Percentiles rank a stretch among this genome's conserved stretches.
Evolutionary conservation across 2,888 invertebrate species (phyloP).

Genomic region (Anoplius nigerrimus): DNA sequence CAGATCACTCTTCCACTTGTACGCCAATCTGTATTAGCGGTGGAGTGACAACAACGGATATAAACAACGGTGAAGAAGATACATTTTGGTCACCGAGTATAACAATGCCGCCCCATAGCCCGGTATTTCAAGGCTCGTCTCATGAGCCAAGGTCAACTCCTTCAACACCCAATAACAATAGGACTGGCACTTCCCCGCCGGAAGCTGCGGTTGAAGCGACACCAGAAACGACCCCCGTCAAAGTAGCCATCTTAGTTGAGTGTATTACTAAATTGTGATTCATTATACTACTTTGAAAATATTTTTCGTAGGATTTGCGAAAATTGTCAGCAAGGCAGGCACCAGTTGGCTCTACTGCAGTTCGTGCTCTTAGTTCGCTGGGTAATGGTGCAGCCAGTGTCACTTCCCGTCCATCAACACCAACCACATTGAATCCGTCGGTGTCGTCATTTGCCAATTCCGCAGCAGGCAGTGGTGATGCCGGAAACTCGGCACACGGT

Average conservation of each 20-base stretch:
- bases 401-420: conserved; percentile 83
- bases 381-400: conserved; percentile 69
- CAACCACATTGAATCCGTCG: conserved; percentile 75
- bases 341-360: conserved; percentile 81
- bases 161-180: conserved; percentile 74
- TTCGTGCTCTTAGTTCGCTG: conserved; percentile 79
- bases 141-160: conserved; percentile 72
- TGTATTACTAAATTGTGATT: neutral
- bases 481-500: conserved; percentile 37
- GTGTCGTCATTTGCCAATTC: conserved; percentile 38
- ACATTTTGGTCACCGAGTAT: conserved; percentile 73
- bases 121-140: conserved; percentile 60
- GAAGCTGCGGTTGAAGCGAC: conserved; percentile 93
- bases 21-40: conserved; percentile 62
- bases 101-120: conserved; percentile 68
- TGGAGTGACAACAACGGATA: conserved; percentile 52
- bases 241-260: conserved; percentile 73
- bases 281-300: neutral
- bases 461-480: conserved; percentile 37
- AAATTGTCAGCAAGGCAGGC: conserved; percentile 72
- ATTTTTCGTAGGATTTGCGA: conserved; percentile 68
- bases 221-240: conserved; percentile 90
- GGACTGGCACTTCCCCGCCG: conserved; percentile 83
- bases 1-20: conserved; percentile 65
- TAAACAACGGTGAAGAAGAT: conserved; percentile 65